Base-by-base conservation (phyloP, 2,797 vertebrate genomes). In the Epinephelus awoara region DNA sequence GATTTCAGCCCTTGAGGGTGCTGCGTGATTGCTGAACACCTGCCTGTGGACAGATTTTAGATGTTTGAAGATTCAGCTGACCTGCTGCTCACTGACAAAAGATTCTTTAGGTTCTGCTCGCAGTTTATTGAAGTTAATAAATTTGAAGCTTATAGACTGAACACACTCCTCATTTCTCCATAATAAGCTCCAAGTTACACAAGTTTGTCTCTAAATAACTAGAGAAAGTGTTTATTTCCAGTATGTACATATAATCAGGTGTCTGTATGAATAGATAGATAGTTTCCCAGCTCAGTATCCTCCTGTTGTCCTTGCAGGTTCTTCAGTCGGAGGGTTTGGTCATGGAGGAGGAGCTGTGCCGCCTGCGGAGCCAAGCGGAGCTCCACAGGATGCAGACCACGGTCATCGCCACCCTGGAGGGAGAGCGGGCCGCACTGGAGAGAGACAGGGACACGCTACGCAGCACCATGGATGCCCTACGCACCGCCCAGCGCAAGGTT, bases 341-440 rank as follows among this genome's bases (percentile, higher is more conserved):
- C 49, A 85, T 92, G 90, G 95, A 96, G 76, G 95, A 96, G 88
- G 96, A 96, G 84, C 89, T 96, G 79, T 94, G 93, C 51, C 93
- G 92, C 67, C 88, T 96, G 62, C 94, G 94, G 29, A 94, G 94
- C 87, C 94, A 95, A 77, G 79, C 71, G 1, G 95, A 95, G 88
- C 92, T 96, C 40, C 94, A 95, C 80, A 89, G 93, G 85, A 94
- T 96, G 91, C 95, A 96, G 83, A 93, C 92, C 42, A 91, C 92
- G 3, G 91, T 95, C 88, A 94, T 96, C 38, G 92, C 94, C 72
- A 93, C 94, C 70, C 92, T 96, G 87, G 95, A 96, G 81, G 94
- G 91, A 11, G 96, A 96, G 84, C 89, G 94, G 29, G 88, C 91
- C 0, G 82, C 93, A 2, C 88, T 96, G 82, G 96, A 96, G 92